Conservation (phyloP, 2,888 invertebrate genomes). For the Ceriagrion tenellum region DNA sequence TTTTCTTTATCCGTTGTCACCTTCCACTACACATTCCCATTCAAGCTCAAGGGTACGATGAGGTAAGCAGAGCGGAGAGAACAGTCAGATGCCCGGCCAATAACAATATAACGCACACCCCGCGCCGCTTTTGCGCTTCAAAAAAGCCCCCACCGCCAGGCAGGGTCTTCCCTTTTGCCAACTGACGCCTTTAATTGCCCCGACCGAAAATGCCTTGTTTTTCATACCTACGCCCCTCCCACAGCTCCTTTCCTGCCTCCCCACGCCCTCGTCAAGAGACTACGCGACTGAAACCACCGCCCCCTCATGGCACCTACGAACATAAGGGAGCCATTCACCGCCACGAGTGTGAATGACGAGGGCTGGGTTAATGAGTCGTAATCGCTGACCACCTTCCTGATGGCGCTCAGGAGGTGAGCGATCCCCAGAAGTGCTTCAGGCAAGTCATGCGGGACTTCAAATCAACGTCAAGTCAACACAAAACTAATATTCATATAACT, state of each 20-base stretch:
- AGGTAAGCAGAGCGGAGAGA: background rate
- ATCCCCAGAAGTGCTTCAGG: background rate
- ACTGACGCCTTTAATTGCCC: slow-evolving; percentile 10
- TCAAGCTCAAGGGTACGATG: background rate
- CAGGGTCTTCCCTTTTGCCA: background rate
- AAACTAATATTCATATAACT: background rate
- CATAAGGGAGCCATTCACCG: background rate
- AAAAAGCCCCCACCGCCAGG: background rate
- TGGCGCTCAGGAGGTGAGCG: background rate
- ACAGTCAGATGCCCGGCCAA: background rate
- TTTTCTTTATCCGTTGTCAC: background rate
- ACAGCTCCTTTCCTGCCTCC: background rate
- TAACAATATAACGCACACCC: slow-evolving; percentile 4
- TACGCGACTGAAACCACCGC: background rate
- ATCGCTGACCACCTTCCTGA: background rate
- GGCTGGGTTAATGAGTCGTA: background rate
- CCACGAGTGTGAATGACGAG: slow-evolving; percentile 14
- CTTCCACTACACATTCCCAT: background rate
- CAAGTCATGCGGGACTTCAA: background rate
- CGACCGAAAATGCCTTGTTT: background rate
- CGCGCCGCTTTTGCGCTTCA: background rate
- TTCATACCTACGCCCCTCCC: background rate
- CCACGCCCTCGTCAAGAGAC: background rate
- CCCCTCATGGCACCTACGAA: background rate
- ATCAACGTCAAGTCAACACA: background rate